Evolutionary conservation across 2,113 vertebrate genomes (phyloP), one percentile per base, ranked within the genome.

Genomic region (Phyllostomus hastatus): DNA sequence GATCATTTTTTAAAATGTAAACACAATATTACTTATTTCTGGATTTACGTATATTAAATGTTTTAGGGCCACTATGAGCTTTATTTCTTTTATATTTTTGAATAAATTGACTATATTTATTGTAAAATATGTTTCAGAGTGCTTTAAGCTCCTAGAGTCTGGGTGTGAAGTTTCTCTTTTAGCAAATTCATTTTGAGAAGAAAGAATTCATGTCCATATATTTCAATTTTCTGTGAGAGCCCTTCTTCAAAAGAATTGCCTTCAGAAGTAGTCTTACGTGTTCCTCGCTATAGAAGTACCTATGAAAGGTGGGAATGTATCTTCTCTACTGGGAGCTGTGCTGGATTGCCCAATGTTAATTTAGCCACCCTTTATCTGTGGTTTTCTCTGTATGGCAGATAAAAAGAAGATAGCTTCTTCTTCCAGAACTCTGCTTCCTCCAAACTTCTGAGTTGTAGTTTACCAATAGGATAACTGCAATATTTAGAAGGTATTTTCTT

Each of bases 231-330:
- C 35, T 66, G 1, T 38, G 22, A 57, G 22, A 78, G 38, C 2
- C 9, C 7, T 95, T 31, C 28, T 35, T 59, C 19, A 75, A 67
- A 76, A 6, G 4, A 69, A 35, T 28, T 64, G 26, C 84, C 59
- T 38, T 54, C 14, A 72, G 7, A 20, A 85, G 66, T 41, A 75
- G 7, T 48, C 2, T 48, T 12, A 12, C 0, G 0, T 38, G 28
- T 9, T 88, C 3, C 7, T 31, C 17, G 14, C 10, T 59, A 64
- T 11, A n/a, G 41, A 81, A 28, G 0, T 15, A 6, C 38, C 17
- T 48, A 2, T 70, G 5, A 2, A 2, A 1, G 0, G 35, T 1
- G 5, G 12, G 7, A 31, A 4, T 4, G 0, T 0, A 26, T 35
- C 73, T n/a, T 28, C 19, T 57, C 33, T 50, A 1, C 16, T 22